Evolutionary conservation across 2,888 invertebrate genomes (phyloP), one percentile per base, ranked within the genome.

Genomic region (Mesorhabditis sp.): DNA sequence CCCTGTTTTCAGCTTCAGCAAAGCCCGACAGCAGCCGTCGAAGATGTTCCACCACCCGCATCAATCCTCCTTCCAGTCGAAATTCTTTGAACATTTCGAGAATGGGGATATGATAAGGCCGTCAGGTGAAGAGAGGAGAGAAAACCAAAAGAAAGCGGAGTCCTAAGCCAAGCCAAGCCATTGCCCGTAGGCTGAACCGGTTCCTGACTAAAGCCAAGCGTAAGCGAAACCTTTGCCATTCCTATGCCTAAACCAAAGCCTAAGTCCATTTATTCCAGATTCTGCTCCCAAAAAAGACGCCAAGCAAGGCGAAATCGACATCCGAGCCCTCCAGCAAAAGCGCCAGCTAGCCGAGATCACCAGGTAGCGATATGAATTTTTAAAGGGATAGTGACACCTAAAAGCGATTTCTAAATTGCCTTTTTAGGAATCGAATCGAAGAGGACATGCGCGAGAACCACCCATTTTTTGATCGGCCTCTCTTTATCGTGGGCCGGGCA

Each of bases 401-500:
- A 28, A 45, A n/a, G 28, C 44, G 42, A 45, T 67, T 45, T 45
- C 65, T 50, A 7, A 66, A 50, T 41, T 65, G 43, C 45, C 4
- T 95, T 4, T 98, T 62, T 66, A 83, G 84, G 67, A 84, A 81
- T 68, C 82, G 84, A 67, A 84, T 85, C 43, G 85, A 99, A 87
- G 97, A 98, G 87, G 98, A 99, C 87, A 89, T 99, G 71, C 89
- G 97, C 66, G 98, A 99, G 87, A 99, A 99, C 87, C 98, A 99
- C 88, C 98, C 98, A 0, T 91, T 94, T 84, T 99, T 99, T 87
- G 98, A 99, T 86, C 96, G 97, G 0, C 98, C 98, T 0, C 88
- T 99, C 50, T 94, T 99, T 86, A 90, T 94, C 69, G 94, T 99
- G 13, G 96, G 97, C 0, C 90, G 98, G 3, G 97, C 79, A 5